Evolutionary conservation across 92 coral and sea anemone genomes (phyloP).

Genomic region (Montipora capitata): DNA sequence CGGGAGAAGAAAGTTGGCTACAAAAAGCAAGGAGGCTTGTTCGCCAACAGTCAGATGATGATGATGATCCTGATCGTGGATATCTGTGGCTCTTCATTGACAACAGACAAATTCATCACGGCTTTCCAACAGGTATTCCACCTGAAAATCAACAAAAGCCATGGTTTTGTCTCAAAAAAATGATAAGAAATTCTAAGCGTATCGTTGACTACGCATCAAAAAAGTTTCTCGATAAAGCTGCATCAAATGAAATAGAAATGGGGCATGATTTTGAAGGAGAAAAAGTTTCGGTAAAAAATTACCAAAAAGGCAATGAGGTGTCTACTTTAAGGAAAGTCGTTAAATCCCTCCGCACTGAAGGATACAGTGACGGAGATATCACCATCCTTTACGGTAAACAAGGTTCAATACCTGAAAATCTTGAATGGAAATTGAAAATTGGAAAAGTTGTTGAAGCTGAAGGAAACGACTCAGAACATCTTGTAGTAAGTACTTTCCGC

Average conservation of each 20-base stretch:
- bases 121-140: neutral
- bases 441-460: slow-evolving; percentile 6
- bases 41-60: neutral
- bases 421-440: neutral
- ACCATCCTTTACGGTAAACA: neutral
- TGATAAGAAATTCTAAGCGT: neutral
- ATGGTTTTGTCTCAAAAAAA: neutral
- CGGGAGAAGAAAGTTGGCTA: neutral
- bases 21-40: neutral
- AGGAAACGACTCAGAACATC: neutral
- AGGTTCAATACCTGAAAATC: neutral
- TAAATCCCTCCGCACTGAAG: neutral
- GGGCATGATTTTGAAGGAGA: slow-evolving; percentile 20
- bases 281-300: neutral
- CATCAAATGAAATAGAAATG: neutral
- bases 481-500: slow-evolving; percentile 33
- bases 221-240: neutral
- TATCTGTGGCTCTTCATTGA: slow-evolving; percentile 2
- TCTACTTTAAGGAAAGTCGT: neutral
- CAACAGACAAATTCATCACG: neutral
- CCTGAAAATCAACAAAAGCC: neutral
- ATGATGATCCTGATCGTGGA: neutral
- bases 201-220: neutral
- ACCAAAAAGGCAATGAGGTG: neutral
- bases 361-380: slow-evolving; percentile 27